Evolutionary conservation across 2,113 vertebrate genomes (phyloP), one percentile per base, ranked within the genome.

Genomic region (Anguilla japonica): DNA sequence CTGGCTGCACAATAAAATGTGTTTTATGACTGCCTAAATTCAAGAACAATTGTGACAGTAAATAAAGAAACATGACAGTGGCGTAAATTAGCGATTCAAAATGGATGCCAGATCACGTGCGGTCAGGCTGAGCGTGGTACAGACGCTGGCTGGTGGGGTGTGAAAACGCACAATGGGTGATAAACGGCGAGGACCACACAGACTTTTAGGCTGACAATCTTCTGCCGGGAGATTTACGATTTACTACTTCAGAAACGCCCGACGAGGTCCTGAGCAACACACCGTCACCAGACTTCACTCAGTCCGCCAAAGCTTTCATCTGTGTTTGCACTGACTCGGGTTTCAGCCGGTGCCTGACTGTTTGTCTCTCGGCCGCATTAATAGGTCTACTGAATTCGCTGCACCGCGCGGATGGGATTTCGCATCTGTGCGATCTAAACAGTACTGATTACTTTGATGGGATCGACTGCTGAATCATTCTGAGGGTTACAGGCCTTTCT

Each of bases 241-340:
- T 34, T 34, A 34, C 34, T 34, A 75, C 71, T 13, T n/a, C 11
- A 34, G 71, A n/a, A 34, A 2, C 13, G 9, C 4, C n/a, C 11
- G 71, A 5, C 13, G 71, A n/a, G 7, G n/a, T 75, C 71, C 1
- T 22, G 6, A 75, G 71, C 71, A 26, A 75, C 71, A 75, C 11
- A 9, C n/a, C 78, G 41, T 43, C 67, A n/a, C 34, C 82, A 67
- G 63, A n/a, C 67, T 1, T 16, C 13, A 16, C 22, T 22, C 34
- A 87, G 14, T 41, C 15, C 41, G 1, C 46, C 7, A 41, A 41
- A 1, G 3, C 56, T 29, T 56, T 75, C 63, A 41, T 82, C 41
- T 75, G 56, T 20, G 40, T 60, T 78, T 53, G 83, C 67, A 83
- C 43, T 41, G 46, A 87, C 46, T 79, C 82, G 57, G 63, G 50